These are phyloP conservation scores for Oligia strigilis DNA, from an alignment of 2,888 invertebrate species.

Conservation along the genomic window DNA sequence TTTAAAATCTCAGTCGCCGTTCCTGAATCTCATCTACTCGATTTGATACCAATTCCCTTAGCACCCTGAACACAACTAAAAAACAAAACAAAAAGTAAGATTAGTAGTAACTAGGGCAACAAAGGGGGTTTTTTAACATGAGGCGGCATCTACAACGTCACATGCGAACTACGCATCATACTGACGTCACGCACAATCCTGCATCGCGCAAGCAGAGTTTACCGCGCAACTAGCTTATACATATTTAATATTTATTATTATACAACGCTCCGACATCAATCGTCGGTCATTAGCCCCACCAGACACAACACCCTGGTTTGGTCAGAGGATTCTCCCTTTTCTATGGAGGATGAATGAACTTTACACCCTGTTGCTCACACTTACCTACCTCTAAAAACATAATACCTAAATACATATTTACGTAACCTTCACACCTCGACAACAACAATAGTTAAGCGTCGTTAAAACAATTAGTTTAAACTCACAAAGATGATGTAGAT, in stretches of 20 bases:
- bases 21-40: neutral
- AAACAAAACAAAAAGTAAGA: neutral
- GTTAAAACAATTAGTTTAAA: slow-evolving; percentile 22
- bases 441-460: slow-evolving; percentile 8
- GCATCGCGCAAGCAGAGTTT: neutral
- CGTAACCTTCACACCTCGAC: neutral
- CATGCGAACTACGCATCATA: neutral
- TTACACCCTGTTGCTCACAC: neutral
- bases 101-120: no score
- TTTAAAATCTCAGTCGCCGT: neutral
- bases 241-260: no score
- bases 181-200: neutral
- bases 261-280: neutral
- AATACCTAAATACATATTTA: neutral
- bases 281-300: neutral
- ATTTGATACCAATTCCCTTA: neutral
- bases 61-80: neutral
- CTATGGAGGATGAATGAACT: neutral
- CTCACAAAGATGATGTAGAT: slow-evolving; percentile 29
- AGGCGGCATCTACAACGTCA: neutral
- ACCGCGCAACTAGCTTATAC: neutral
- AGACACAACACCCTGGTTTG: neutral
- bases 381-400: neutral
- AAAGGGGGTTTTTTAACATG: neutral
- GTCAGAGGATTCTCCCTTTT: neutral